Evolutionary conservation across 2,113 vertebrate species (phyloP).

Genomic region (Mirounga angustirostris): DNA sequence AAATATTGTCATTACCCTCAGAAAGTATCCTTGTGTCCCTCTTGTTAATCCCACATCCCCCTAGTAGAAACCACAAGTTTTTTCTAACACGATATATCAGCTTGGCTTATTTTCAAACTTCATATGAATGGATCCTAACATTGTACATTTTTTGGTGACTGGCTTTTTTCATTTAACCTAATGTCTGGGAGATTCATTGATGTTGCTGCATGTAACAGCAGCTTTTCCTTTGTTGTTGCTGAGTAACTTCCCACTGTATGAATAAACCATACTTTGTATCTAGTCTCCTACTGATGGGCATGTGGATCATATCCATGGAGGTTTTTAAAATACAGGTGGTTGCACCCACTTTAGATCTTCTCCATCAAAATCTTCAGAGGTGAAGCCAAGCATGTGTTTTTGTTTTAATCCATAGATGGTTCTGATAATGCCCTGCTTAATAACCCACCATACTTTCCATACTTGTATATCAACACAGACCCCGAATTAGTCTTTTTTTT

Average conservation of each 20-base stretch:
- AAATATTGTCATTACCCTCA: not conserved
- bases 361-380: not conserved
- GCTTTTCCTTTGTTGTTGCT: not conserved
- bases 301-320: not conserved
- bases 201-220: not conserved
- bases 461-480: not conserved
- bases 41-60: not conserved
- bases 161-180: not conserved
- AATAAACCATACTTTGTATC: not conserved
- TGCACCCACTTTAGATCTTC: not conserved
- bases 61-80: not conserved
- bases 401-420: not conserved
- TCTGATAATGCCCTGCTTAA: not conserved
- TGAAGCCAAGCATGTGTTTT: not conserved
- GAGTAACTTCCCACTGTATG: not conserved
- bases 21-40: not conserved
- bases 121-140: not conserved
- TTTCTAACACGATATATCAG: not conserved
- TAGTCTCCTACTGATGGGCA: not conserved
- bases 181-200: not conserved
- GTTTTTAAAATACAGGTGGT: not conserved
- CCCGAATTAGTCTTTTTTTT: not conserved
- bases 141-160: not conserved
- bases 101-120: not conserved
- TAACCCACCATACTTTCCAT: not conserved